phyloP scores from a whole-genome alignment of 2,113 vertebrate species.

The Embiotoca jacksoni region DNA sequence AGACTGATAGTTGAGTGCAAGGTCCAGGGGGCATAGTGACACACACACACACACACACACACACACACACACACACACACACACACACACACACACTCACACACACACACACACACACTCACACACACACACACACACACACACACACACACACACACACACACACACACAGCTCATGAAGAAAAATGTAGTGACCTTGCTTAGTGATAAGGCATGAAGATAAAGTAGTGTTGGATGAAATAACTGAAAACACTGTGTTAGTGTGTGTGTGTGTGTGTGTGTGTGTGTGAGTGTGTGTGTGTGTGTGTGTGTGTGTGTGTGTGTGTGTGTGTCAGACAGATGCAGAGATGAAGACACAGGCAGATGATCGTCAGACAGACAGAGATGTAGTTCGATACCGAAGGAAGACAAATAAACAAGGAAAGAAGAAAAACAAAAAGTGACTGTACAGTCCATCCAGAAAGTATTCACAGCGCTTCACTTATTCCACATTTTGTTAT shows the following conservation, averaged over 20 bases:
- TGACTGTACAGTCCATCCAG: not conserved
- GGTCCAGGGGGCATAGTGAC: constrained; percentile 58
- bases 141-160: constrained; percentile 39
- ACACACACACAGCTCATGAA: constrained; percentile 71
- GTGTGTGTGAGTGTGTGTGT: not conserved
- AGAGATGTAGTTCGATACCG: not conserved
- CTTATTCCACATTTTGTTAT: too few species aligned
- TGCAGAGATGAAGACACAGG: constrained; percentile 17
- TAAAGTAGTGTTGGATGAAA: constrained; percentile 74
- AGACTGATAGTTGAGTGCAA: constrained; percentile 71
- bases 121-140: constrained; percentile 22
- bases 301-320: not conserved
- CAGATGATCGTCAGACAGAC: constrained; percentile 23
- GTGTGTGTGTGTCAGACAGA: not conserved
- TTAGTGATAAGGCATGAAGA: constrained; percentile 79
- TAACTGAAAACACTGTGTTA: constrained; percentile 53
- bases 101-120: constrained; percentile 8
- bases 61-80: not conserved
- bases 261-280: not conserved
- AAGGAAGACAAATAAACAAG: constrained; percentile 34
- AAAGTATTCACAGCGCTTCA: too few species aligned
- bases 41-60: constrained; percentile 14
- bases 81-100: constrained; percentile 33
- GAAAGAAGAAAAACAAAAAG: constrained; percentile 27
- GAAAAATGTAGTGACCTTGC: constrained; percentile 83